phyloP scores from a whole-genome alignment of 2,113 vertebrate species.

The Oxyruncus cristatus region DNA sequence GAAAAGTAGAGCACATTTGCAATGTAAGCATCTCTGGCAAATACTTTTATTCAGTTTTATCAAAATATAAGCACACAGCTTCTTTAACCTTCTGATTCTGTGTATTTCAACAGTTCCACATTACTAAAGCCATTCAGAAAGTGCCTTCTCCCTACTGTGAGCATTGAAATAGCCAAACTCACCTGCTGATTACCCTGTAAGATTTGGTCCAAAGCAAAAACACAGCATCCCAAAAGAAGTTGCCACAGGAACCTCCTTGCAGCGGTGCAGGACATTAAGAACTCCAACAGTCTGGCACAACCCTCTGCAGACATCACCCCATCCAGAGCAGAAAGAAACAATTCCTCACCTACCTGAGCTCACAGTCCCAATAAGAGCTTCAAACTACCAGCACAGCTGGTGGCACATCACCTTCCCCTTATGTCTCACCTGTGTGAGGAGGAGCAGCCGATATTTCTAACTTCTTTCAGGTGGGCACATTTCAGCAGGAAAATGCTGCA shows the following conservation, averaged over 20 bases:
- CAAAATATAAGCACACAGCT: background rate
- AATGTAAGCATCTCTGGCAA: background rate
- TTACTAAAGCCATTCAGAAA: background rate
- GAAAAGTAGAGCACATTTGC: background rate
- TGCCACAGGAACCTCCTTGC: background rate
- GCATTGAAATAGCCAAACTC: background rate
- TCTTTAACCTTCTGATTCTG: background rate
- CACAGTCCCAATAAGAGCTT: background rate
- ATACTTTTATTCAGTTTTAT: background rate
- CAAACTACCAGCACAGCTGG: background rate
- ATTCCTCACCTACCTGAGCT: background rate
- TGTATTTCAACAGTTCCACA: background rate
- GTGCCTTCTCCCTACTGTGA: background rate
- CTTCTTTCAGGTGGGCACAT: background rate
- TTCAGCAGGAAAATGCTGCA: background rate
- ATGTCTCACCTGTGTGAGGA: background rate
- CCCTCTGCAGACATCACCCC: background rate
- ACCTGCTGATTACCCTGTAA: background rate
- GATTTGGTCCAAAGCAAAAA: background rate
- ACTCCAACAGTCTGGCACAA: background rate
- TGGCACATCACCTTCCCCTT: background rate
- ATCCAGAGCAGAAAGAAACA: background rate
- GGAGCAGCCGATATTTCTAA: background rate
- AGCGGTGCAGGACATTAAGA: background rate
- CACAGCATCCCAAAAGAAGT: background rate